Evolutionary conservation across 1,140 invertebrate species (phyloP).

Genomic region (Macrotrachela quadricornifera): DNA sequence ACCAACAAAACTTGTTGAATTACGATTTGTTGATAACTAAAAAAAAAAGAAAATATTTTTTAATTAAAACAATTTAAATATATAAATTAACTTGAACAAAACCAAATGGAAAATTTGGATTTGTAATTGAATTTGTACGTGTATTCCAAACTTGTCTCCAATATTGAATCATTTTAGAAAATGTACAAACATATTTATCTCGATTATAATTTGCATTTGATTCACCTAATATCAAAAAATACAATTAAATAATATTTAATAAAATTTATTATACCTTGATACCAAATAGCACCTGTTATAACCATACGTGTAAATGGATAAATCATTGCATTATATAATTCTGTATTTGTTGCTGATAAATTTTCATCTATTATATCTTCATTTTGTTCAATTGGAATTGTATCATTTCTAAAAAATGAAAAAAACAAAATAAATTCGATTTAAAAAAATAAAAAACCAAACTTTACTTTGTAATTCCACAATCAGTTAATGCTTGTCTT

Average conservation of each 20-base stretch:
- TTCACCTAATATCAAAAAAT: no score
- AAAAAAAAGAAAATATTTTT: no score
- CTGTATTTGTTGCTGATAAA: conserved; percentile 7
- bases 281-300: conserved; percentile 22
- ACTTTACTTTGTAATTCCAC: conserved; percentile 5
- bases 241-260: no score
- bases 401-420: no score
- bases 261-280: no score
- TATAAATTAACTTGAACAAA: conserved; percentile 19
- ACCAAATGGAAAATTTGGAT: conserved; percentile 19
- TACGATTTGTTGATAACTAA: no score
- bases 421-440: no score
- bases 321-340: conserved; percentile 22
- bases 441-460: no score
- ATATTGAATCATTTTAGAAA: conserved; percentile 18
- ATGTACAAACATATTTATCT: conserved; percentile 17
- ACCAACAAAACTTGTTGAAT: background rate
- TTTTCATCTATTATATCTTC: no score
- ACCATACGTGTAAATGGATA: conserved; percentile 17
- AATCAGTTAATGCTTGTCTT: conserved; percentile 15
- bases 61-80: background rate
- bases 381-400: no score
- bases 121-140: conserved; percentile 11
- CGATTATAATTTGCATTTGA: conserved; percentile 8
- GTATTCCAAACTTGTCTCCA: conserved; percentile 16